Evolutionary conservation across 1,140 invertebrate species (phyloP).

Genomic region (Brachionus rubens): DNA sequence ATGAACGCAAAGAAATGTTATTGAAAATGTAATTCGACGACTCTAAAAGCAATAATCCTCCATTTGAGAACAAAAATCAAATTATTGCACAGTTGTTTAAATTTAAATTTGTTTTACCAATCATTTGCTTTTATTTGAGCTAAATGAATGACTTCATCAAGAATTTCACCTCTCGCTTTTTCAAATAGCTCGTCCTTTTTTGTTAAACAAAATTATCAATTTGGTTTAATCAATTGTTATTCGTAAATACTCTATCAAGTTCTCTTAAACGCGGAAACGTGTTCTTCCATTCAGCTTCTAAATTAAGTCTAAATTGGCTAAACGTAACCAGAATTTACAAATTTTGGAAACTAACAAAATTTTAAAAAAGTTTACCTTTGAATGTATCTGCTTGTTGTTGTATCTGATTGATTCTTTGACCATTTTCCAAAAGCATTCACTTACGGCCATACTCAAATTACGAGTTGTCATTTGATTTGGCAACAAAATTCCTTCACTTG

Average conservation of each 20-base stretch:
- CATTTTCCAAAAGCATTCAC: conserved; percentile 99
- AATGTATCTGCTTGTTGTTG: conserved; percentile 98
- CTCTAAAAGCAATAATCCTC: conserved; percentile 87
- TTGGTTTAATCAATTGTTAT: conserved; percentile 30
- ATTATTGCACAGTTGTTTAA: neutral
- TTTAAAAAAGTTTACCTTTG: conserved; percentile 90
- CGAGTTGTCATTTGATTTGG: conserved; percentile 90
- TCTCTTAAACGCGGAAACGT: conserved; percentile 89
- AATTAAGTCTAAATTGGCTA: conserved; percentile 86
- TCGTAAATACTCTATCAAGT: conserved; percentile 70
- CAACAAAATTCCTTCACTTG: conserved; percentile 81
- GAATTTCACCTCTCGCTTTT: conserved; percentile 86
- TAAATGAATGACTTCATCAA: conserved; percentile 93
- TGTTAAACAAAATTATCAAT: conserved; percentile 50
- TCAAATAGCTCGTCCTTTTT: conserved; percentile 96
- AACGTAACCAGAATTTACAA: too few relatives aligned
- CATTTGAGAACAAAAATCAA: conserved; percentile 60
- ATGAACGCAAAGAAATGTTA: conserved; percentile 72
- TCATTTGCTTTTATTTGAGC: conserved; percentile 82
- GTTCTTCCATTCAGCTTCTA: conserved; percentile 99
- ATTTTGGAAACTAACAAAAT: conserved; percentile 68
- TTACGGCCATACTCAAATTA: conserved; percentile 91
- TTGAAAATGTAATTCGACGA: conserved; percentile 84
- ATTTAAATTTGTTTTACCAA: conserved; percentile 80
- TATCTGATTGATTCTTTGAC: conserved; percentile 88